Percentiles rank a stretch among this genome's conserved stretches.
These are phyloP conservation scores for Zaprionus ghesquierei DNA, from an alignment of 1,140 invertebrate species.

Conservation along the genomic window DNA sequence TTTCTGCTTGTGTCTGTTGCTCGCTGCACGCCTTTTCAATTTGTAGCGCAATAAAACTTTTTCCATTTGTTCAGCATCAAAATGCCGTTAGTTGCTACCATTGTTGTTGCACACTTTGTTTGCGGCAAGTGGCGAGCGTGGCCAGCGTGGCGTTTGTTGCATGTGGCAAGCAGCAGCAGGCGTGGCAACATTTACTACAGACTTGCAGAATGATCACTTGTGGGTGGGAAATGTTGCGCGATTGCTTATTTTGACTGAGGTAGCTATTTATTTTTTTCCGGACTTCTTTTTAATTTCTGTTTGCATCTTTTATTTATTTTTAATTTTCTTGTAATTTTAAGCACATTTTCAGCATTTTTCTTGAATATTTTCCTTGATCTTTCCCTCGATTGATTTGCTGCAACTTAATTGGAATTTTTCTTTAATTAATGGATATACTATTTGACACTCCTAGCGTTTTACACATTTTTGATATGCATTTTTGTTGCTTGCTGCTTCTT, in stretches of 20 bases:
- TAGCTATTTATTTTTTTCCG: background rate
- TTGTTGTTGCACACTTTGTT: constrained; percentile 17
- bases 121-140: background rate
- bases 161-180: background rate
- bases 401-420: background rate
- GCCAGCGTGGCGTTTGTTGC: background rate
- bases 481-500: background rate
- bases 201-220: background rate
- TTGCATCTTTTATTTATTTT: too few species aligned
- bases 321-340: background rate
- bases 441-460: background rate
- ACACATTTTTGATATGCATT: too few species aligned
- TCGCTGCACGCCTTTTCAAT: constrained; percentile 54
- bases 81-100: constrained; percentile 21
- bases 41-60: constrained; percentile 75
- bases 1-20: background rate
- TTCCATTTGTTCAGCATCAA: constrained; percentile 60
- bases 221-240: background rate
- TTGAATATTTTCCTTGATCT: background rate
- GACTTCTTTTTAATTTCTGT: background rate
- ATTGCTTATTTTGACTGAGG: background rate
- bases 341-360: background rate
- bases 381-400: background rate
- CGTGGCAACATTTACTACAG: background rate
- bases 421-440: background rate